phyloP scores from a whole-genome alignment of 2,888 invertebrate species.

The Ephialtes manifestator region DNA sequence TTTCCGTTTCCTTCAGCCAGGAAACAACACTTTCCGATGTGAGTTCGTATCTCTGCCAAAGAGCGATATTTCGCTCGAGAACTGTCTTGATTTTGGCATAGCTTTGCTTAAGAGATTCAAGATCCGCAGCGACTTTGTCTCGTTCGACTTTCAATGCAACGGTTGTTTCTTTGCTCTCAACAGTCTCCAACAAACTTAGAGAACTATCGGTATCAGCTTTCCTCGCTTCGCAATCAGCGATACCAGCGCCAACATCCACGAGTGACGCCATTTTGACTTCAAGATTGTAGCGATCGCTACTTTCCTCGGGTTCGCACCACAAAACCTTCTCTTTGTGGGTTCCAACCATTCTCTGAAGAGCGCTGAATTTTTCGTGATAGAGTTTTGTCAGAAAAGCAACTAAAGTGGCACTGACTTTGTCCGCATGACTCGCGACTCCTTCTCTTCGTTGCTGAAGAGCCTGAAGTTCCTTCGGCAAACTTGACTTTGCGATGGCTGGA shows the following conservation, averaged over 20 bases:
- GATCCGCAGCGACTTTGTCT: conserved; percentile 90
- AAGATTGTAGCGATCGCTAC: conserved; percentile 96
- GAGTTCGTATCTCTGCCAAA: conserved; percentile 94
- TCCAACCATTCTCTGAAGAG: conserved; percentile 92
- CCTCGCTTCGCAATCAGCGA: conserved; percentile 90
- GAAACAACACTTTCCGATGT: conserved; percentile 91
- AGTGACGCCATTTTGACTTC: conserved; percentile 95
- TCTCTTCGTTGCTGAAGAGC: conserved; percentile 94
- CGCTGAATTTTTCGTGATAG: conserved; percentile 94
- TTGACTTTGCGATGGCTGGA: conserved; percentile 92
- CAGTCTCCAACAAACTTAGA: conserved; percentile 90
- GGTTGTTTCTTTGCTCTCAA: conserved; percentile 91
- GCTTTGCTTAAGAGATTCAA: conserved; percentile 90
- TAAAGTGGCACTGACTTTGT: conserved; percentile 92
- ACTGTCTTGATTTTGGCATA: conserved; percentile 90
- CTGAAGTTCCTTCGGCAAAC: conserved; percentile 93
- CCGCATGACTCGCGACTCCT: conserved; percentile 91
- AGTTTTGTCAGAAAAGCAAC: conserved; percentile 94
- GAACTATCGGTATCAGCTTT: conserved; percentile 91
- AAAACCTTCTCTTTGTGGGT: conserved; percentile 95
- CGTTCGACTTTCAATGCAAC: conserved; percentile 90
- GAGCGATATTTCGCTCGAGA: conserved; percentile 90
- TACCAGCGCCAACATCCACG: conserved; percentile 91
- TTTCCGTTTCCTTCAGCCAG: conserved; percentile 94
- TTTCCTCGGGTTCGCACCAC: conserved; percentile 96